Evolutionary conservation across 2,113 vertebrate genomes (phyloP).

Genomic region (Gymnorhina tibicen): DNA sequence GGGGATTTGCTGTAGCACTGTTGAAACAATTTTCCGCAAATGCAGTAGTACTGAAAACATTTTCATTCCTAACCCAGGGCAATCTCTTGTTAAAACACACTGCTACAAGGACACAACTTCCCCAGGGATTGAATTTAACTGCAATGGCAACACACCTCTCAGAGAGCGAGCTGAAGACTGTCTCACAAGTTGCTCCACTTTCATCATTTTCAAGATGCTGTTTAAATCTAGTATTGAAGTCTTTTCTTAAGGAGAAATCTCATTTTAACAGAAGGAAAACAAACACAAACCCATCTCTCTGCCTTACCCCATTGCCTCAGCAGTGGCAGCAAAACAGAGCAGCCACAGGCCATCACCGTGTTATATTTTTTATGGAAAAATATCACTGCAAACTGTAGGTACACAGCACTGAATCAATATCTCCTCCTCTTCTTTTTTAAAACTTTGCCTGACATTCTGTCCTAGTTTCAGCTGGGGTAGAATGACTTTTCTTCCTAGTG

Average conservation of each 20-base stretch:
- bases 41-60: neutral
- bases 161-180: neutral
- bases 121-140: neutral
- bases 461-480: neutral
- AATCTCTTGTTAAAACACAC: neutral
- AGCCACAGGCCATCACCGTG: neutral
- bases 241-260: neutral
- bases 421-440: neutral
- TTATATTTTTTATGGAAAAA: neutral
- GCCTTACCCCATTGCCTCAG: neutral
- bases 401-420: neutral
- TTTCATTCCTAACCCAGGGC: neutral
- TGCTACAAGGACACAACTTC: neutral
- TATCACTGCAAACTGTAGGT: accelerated
- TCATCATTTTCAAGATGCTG: neutral
- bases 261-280: neutral
- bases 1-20: neutral
- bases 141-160: neutral
- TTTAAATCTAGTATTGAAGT: neutral
- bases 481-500: neutral
- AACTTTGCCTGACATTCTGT: neutral
- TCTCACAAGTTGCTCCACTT: neutral
- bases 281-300: neutral
- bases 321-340: neutral
- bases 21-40: neutral